Evolutionary conservation across 2,888 invertebrate genomes (phyloP).

Genomic region (Dryococelus australis): DNA sequence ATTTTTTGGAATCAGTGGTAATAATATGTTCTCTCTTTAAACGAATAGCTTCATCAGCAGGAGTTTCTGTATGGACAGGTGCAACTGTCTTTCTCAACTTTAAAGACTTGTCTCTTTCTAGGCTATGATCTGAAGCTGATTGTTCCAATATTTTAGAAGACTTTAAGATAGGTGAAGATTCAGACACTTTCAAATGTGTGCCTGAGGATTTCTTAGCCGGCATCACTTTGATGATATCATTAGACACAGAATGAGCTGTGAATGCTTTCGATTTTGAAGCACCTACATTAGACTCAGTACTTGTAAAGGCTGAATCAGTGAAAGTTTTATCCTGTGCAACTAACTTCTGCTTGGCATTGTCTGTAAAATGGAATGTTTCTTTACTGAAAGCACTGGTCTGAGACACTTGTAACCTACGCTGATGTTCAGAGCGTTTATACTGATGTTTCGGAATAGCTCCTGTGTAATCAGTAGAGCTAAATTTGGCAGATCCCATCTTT

Average conservation of each 20-base stretch:
- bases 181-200: too few relatives aligned
- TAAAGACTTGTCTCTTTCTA: not conserved
- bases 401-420: not conserved
- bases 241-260: not conserved
- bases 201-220: too few relatives aligned
- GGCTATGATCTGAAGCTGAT: not conserved
- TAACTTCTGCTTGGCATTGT: not conserved
- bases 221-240: not conserved
- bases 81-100: not conserved
- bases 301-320: not conserved
- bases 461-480: not conserved
- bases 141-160: not conserved
- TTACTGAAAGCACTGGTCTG: not conserved
- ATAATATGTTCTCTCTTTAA: not conserved
- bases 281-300: not conserved
- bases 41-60: not conserved
- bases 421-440: not conserved
- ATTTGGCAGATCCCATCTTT: slow-evolving; percentile 19
- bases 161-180: too few relatives aligned
- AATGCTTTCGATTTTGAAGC: not conserved
- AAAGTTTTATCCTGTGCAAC: not conserved
- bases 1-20: not conserved
- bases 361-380: not conserved
- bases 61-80: not conserved
- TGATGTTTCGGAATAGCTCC: slow-evolving; percentile 41